phyloP scores from a whole-genome alignment of 2,888 invertebrate species.

The Lasiommata megera region DNA sequence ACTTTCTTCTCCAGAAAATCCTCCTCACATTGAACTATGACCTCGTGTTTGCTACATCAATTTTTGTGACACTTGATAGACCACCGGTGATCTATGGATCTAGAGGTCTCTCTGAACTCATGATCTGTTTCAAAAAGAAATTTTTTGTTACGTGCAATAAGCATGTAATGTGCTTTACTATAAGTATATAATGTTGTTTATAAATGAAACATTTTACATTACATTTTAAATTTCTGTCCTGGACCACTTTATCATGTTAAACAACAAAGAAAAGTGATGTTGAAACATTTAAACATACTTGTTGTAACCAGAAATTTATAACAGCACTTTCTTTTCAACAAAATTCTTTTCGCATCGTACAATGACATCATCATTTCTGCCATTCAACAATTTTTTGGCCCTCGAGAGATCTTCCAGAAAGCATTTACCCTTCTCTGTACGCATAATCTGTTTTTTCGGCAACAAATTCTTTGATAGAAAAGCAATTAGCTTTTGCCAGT shows the following conservation, averaged over 20 bases:
- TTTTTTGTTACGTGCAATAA: too few species aligned
- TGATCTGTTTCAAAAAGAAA: constrained; percentile 57
- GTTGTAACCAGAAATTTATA: constrained; percentile 39
- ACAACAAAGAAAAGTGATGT: too few species aligned
- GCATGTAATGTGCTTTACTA: too few species aligned
- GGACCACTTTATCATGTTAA: too few species aligned
- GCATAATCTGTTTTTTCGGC: constrained; percentile 61
- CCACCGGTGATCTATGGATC: too few species aligned
- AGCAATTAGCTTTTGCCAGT: constrained; percentile 69
- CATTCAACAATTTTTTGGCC: constrained; percentile 61
- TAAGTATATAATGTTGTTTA: too few species aligned
- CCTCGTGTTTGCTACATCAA: constrained; percentile 54
- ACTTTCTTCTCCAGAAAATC: constrained; percentile 41
- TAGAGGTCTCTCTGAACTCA: constrained; percentile 63
- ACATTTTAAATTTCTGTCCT: too few species aligned
- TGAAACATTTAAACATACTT: too few species aligned
- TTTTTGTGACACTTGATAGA: constrained; percentile 61
- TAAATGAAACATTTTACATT: too few species aligned
- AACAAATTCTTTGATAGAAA: constrained; percentile 64
- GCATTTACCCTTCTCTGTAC: constrained; percentile 63
- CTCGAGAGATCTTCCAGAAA: constrained; percentile 64
- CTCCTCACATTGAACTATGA: constrained; percentile 41
- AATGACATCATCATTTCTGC: constrained; percentile 51
- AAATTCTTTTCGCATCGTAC: constrained; percentile 37
- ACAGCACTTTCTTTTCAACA: constrained; percentile 46